Evolutionary conservation across 2,888 invertebrate species (phyloP), one percentile per base, ranked within the genome.

Genomic region (Stegana nigrithorax): DNA sequence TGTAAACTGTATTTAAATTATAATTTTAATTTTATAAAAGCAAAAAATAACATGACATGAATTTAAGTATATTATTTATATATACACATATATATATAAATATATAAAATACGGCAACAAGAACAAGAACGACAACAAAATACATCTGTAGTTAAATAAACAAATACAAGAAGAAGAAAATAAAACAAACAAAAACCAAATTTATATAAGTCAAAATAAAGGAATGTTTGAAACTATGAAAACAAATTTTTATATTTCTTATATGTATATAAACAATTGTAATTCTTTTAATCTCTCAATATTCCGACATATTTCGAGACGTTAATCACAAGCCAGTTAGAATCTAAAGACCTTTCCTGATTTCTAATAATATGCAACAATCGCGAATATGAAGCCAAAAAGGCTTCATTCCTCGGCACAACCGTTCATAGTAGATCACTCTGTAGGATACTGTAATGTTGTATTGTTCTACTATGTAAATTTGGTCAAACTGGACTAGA

Each of bases 201-300:
- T 75, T 78, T 83, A 83, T 74, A 83, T 83, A 73, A 74, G 74
- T 82, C 83, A 81, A 79, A 79, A 78, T 82, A 83, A 82, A 75
- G 67, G 79, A 82, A 81, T 82, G 82, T 82, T 82, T 81, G 73
- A 82, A 83, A 82, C 79, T 73, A 75, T 68, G 61, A 74, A 71
- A 64, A 62, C 53, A 5, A 44, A 58, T 65, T 5, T 60, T 64
- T 67, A 66, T 62, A 55, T 64, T 67, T 60, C 14, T 51, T 39
- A 29, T 29, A 29, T 29, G 29, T 29, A 10, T 29, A 10, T 29
- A 6, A n/a, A n/a, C n/a, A n/a, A n/a, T n/a, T n/a, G n/a, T n/a
- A n/a, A n/a, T n/a, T n/a, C n/a, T n/a, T n/a, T n/a, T n/a, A n/a
- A n/a, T n/a, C n/a, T n/a, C n/a, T n/a, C n/a, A n/a, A n/a, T n/a